A percentile compares a stretch with the other conserved stretches of the same genome.
phyloP scores from a whole-genome alignment of 2,113 vertebrate species.

The Tetraodon nigroviridis region DNA sequence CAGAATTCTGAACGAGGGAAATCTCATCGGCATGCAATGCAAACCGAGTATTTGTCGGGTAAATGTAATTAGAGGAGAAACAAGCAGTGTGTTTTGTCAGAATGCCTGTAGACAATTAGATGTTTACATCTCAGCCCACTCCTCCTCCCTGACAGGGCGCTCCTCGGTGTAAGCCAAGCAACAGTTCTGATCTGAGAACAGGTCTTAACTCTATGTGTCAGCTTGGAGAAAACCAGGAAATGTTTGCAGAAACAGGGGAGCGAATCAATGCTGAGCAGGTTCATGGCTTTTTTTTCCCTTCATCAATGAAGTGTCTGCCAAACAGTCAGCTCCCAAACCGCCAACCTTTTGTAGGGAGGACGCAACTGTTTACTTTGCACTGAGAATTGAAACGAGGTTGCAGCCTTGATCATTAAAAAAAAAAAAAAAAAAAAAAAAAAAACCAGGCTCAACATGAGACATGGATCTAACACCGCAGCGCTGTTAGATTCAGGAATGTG shows the following conservation, averaged over 20 bases:
- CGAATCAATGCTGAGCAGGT: slow-evolving; percentile 21
- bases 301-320: too few species aligned
- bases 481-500: too few species aligned
- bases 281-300: not conserved
- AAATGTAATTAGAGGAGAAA: slow-evolving; percentile 44
- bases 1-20: slow-evolving; percentile 21
- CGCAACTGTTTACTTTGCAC: too few species aligned
- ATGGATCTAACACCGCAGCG: too few species aligned
- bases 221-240: slow-evolving; percentile 17
- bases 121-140: slow-evolving; percentile 43
- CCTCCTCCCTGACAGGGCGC: slow-evolving; percentile 30
- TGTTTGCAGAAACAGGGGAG: slow-evolving; percentile 3
- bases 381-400: too few species aligned
- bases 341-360: too few species aligned
- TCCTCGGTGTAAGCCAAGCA: slow-evolving; percentile 33
- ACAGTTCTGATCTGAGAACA: slow-evolving; percentile 26
- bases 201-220: slow-evolving; percentile 27
- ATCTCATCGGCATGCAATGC: slow-evolving; percentile 9
- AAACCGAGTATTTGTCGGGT: slow-evolving; percentile 22
- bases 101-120: slow-evolving; percentile 28
- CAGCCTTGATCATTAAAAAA: too few species aligned
- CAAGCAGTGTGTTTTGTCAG: slow-evolving; percentile 22
- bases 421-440: too few species aligned
- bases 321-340: too few species aligned
- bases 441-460: too few species aligned